These are phyloP conservation scores for Terrapene triunguis DNA, from an alignment of 2,113 vertebrate genomes.

Conservation along the genomic window DNA sequence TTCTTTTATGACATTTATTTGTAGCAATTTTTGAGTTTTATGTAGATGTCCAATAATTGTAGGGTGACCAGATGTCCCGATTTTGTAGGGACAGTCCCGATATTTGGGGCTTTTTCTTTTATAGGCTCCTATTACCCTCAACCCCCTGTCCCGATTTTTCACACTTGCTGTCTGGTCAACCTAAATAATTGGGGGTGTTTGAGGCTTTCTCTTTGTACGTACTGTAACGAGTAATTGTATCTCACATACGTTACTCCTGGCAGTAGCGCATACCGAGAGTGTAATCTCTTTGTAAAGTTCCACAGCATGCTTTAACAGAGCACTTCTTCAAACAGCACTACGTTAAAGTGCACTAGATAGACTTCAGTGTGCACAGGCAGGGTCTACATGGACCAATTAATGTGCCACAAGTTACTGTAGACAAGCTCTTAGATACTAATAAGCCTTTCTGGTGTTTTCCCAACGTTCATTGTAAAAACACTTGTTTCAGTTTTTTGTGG, in stretches of 20 bases:
- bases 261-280: not conserved
- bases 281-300: not conserved
- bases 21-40: not conserved
- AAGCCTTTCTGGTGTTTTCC: not conserved
- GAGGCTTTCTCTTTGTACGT: not conserved
- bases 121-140: no score
- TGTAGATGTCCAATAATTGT: not conserved
- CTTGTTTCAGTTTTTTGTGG: no score
- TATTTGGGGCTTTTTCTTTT: no score
- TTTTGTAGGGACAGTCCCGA: no score
- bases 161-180: no score
- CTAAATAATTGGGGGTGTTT: not conserved
- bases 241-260: not conserved
- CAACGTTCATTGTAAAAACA: not conserved
- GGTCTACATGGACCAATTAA: not conserved
- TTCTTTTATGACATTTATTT: not conserved
- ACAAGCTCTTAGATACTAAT: not conserved
- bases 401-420: not conserved
- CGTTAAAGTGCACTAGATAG: not conserved
- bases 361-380: not conserved
- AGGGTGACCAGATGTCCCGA: no score
- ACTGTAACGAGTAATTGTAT: not conserved
- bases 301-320: no score
- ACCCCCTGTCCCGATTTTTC: no score
- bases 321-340: not conserved